Conservation (phyloP, 2,888 invertebrate genomes). For the Drosophila subsilvestris region DNA sequence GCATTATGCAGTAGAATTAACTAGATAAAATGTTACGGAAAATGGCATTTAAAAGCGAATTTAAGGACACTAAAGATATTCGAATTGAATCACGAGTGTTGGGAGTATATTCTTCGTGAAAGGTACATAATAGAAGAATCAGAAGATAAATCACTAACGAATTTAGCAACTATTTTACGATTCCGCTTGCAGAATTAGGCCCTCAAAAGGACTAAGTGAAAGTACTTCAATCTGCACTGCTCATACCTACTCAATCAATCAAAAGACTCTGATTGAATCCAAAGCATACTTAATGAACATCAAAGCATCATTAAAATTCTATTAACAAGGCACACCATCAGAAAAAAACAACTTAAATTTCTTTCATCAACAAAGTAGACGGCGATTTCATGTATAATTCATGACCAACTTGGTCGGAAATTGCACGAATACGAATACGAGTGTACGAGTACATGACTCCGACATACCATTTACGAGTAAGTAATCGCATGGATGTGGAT, state of each 20-base stretch:
- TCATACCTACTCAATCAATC: neutral
- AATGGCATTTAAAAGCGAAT: neutral
- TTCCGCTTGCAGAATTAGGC: too few relatives aligned
- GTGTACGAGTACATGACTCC: neutral
- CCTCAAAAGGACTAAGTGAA: neutral
- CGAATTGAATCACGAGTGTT: neutral
- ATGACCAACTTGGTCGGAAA: neutral
- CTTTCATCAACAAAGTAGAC: conserved; percentile 1
- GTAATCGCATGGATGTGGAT: neutral
- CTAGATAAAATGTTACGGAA: neutral
- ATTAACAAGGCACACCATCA: neutral
- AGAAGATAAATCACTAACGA: too few relatives aligned
- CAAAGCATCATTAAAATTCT: conserved; percentile 1
- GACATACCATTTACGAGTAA: neutral
- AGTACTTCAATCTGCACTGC: neutral
- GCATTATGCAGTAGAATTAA: conserved; percentile 22
- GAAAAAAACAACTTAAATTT: neutral
- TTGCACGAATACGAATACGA: neutral
- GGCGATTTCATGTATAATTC: neutral
- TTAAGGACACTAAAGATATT: neutral
- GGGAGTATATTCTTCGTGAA: too few relatives aligned
- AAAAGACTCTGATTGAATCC: neutral
- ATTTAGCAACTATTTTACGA: too few relatives aligned
- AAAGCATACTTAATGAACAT: neutral
- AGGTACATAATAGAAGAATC: too few relatives aligned